Conservation (phyloP, 2,113 vertebrate species). For the Sinocyclocheilus maitianheensis region DNA sequence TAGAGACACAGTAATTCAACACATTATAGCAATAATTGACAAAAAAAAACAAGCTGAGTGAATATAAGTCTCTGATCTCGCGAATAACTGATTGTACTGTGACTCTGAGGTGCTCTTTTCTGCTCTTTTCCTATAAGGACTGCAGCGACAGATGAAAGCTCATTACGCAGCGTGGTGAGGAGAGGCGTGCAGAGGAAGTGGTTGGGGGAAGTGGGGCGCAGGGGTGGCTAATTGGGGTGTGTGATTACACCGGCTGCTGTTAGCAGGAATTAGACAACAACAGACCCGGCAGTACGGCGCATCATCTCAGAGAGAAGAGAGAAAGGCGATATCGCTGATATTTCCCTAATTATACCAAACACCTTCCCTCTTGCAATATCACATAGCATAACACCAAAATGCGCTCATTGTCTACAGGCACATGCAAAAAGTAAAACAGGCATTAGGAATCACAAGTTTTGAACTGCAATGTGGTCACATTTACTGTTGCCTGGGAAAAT, state of each 20-base stretch:
- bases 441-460: not conserved
- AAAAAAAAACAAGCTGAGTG: too few species aligned
- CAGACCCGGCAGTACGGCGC: constrained; percentile 87
- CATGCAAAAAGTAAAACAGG: constrained; percentile 14
- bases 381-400: constrained; percentile 18
- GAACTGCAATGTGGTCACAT: not conserved
- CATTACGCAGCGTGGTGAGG: constrained; percentile 95
- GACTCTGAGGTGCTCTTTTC: constrained; percentile 89
- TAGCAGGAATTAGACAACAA: constrained; percentile 96
- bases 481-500: not conserved
- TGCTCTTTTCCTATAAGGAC: constrained; percentile 62
- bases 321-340: constrained; percentile 86
- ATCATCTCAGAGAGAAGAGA: constrained; percentile 89
- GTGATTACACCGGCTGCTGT: constrained; percentile 99
- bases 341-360: constrained; percentile 83
- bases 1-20: not conserved
- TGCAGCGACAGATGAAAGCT: constrained; percentile 94
- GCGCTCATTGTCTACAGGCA: not conserved
- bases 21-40: too few species aligned
- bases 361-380: constrained; percentile 18
- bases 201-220: constrained; percentile 89
- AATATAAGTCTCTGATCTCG: not conserved
- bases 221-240: constrained; percentile 96
- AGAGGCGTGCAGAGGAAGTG: constrained; percentile 86
- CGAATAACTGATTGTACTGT: constrained; percentile 88